phyloP scores from a whole-genome alignment of 2,888 invertebrate genomes.

The Phengaris alcon region DNA sequence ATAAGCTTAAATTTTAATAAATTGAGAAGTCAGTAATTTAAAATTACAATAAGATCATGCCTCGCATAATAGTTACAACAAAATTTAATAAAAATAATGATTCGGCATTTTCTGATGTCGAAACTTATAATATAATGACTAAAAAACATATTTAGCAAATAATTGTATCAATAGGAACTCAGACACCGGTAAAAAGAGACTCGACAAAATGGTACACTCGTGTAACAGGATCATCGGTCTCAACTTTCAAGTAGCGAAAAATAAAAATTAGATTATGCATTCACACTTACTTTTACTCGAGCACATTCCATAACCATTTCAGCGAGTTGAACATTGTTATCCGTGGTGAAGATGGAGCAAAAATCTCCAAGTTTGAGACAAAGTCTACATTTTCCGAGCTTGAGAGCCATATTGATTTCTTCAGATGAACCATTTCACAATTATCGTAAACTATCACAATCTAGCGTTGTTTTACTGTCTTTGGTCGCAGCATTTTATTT shows the following conservation, averaged over 20 bases:
- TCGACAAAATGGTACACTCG: slow-evolving; percentile 31
- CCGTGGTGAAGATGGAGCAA: slow-evolving; percentile 74
- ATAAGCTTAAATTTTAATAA: not conserved
- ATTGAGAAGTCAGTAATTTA: not conserved
- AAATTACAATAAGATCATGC: not conserved
- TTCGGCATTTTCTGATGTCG: not conserved
- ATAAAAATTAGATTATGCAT: slow-evolving; percentile 33
- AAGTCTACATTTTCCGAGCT: slow-evolving; percentile 76
- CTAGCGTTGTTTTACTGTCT: slow-evolving; percentile 31
- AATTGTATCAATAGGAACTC: slow-evolving; percentile 34
- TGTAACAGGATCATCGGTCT: slow-evolving; percentile 34
- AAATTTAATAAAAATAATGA: slow-evolving; percentile 21
- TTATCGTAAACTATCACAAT: slow-evolving; percentile 50
- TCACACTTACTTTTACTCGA: slow-evolving; percentile 69
- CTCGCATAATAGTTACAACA: not conserved
- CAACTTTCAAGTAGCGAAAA: slow-evolving; percentile 33
- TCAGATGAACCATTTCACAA: slow-evolving; percentile 59
- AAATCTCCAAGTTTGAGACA: slow-evolving; percentile 77
- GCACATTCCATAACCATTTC: slow-evolving; percentile 78
- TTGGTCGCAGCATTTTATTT: slow-evolving; percentile 19
- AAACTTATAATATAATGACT: not conserved
- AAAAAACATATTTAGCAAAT: not conserved
- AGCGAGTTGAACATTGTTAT: slow-evolving; percentile 70
- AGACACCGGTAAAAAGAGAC: slow-evolving; percentile 32
- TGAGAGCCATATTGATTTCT: slow-evolving; percentile 75